Conservation (phyloP, 2,113 vertebrate genomes). For the Fregetta grallaria region DNA sequence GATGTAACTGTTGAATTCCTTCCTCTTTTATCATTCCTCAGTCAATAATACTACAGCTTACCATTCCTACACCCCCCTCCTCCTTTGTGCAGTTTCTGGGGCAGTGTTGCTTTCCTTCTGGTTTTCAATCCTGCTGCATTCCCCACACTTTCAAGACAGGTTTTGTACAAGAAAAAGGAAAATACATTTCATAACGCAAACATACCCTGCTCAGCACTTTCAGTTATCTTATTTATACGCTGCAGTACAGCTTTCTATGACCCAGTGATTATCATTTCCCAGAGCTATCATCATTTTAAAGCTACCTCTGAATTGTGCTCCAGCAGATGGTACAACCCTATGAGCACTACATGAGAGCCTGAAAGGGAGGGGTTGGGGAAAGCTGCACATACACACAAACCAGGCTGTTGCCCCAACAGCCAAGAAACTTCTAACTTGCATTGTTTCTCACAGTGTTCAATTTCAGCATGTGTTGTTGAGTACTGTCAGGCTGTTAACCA, state of each 20-base stretch:
- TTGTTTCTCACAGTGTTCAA: slow-evolving; percentile 33
- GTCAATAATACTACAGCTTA: slow-evolving; percentile 77
- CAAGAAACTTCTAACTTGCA: slow-evolving; percentile 35
- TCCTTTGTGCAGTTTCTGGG: slow-evolving; percentile 74
- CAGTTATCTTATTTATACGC: slow-evolving; percentile 80
- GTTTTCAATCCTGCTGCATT: slow-evolving; percentile 69
- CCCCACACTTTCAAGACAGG: slow-evolving; percentile 69
- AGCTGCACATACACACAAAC: background rate
- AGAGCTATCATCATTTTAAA: slow-evolving; percentile 78
- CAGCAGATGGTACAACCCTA: slow-evolving; percentile 72
- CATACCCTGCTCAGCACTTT: slow-evolving; percentile 79
- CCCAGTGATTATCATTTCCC: slow-evolving; percentile 80
- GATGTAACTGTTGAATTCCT: slow-evolving; percentile 70
- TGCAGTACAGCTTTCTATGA: slow-evolving; percentile 76
- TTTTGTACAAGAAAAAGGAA: slow-evolving; percentile 74
- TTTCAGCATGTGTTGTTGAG: slow-evolving; percentile 20
- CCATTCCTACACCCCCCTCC: slow-evolving; percentile 67
- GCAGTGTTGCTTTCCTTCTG: slow-evolving; percentile 61
- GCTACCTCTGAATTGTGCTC: slow-evolving; percentile 73
- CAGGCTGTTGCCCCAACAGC: slow-evolving; percentile 37
- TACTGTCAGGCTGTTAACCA: slow-evolving; percentile 41
- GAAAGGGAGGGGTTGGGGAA: slow-evolving; percentile 8
- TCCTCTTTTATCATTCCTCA: slow-evolving; percentile 68
- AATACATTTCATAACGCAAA: slow-evolving; percentile 78
- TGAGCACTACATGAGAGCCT: slow-evolving; percentile 43